Conservation (phyloP, 64 coral and sea anemone genomes). For the Montipora capricornis region DNA sequence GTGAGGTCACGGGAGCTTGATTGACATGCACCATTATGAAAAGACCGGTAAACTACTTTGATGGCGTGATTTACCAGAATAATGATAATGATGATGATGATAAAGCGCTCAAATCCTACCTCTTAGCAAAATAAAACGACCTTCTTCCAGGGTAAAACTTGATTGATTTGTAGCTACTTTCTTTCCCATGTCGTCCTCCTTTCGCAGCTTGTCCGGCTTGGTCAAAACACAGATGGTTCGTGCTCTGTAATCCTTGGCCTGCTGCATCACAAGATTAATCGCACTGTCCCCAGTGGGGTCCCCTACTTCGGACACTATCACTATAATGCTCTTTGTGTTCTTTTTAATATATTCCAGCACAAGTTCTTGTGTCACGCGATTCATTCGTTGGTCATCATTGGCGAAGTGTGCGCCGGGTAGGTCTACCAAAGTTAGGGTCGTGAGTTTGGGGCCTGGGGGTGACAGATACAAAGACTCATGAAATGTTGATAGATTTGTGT, state of each 20-base stretch:
- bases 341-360: constrained; percentile 87
- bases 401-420: constrained; percentile 90
- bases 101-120: background rate
- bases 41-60: too few species aligned
- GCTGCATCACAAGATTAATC: constrained; percentile 84
- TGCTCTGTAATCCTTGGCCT: constrained; percentile 61
- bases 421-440: constrained; percentile 81
- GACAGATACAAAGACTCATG: background rate
- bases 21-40: too few species aligned
- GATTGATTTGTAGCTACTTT: constrained; percentile 80
- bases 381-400: constrained; percentile 82
- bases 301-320: constrained; percentile 89
- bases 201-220: constrained; percentile 81
- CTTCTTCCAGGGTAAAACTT: constrained; percentile 80
- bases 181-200: constrained; percentile 74
- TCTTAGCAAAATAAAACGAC: constrained; percentile 82
- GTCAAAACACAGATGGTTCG: constrained; percentile 80
- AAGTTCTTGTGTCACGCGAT: constrained; percentile 58
- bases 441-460: constrained; percentile 72
- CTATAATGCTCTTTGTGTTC: constrained; percentile 85
- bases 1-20: too few species aligned
- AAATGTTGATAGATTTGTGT: background rate
- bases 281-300: constrained; percentile 90
- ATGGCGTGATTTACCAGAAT: too few species aligned
- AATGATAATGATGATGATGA: too few species aligned